Conservation (phyloP, 2,113 vertebrate genomes). For the Melierax canorus region DNA sequence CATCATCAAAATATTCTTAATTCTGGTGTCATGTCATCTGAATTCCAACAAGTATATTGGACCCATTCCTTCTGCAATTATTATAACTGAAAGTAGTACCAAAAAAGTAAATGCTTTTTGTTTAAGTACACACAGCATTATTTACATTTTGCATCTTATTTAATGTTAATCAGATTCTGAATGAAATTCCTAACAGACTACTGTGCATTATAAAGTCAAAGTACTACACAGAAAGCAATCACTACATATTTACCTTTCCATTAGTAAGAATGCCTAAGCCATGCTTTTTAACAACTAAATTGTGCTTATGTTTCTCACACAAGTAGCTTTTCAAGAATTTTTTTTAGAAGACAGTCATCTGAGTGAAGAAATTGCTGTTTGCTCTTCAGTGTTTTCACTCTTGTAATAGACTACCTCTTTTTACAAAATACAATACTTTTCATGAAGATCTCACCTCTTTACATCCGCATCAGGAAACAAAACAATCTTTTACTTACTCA, state of each 20-base stretch:
- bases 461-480: not conserved
- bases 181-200: not conserved
- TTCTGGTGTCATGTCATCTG: not conserved
- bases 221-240: not conserved
- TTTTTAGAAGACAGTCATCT: not conserved
- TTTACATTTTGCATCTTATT: not conserved
- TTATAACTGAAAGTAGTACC: not conserved
- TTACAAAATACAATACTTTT: not conserved
- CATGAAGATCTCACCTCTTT: not conserved
- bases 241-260: not conserved
- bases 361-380: not conserved
- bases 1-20: conserved; percentile 28
- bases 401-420: not conserved
- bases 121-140: not conserved
- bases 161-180: not conserved
- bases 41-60: not conserved
- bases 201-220: not conserved
- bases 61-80: not conserved
- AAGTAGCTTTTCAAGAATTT: not conserved
- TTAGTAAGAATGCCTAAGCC: not conserved
- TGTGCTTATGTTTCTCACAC: not conserved
- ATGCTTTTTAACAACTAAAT: not conserved
- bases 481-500: not conserved
- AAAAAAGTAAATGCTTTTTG: not conserved
- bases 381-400: not conserved